Conservation (phyloP, 1,140 invertebrate species). For the Diachasma alloeum region DNA sequence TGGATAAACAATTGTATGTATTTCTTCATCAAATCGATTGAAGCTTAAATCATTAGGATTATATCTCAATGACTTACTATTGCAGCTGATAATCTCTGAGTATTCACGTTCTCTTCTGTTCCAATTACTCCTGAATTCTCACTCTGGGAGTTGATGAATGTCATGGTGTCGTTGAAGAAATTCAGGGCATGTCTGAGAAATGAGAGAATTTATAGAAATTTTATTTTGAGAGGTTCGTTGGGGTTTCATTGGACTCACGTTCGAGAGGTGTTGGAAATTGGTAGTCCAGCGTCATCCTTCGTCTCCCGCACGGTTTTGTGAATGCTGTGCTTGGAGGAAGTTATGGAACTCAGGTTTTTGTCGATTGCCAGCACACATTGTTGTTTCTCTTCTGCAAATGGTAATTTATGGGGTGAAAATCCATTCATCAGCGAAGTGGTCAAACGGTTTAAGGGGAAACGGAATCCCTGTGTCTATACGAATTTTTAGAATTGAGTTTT, state of each 20-base stretch:
- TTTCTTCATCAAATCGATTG: too few relatives aligned
- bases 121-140: background rate
- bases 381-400: background rate
- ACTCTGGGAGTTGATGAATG: background rate
- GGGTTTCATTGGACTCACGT: background rate
- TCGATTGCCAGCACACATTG: background rate
- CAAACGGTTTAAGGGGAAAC: too few relatives aligned
- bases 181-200: background rate
- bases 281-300: background rate
- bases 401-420: background rate
- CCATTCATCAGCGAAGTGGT: too few relatives aligned
- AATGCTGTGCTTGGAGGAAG: background rate
- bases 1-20: too few relatives aligned
- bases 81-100: background rate
- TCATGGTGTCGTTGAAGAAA: background rate
- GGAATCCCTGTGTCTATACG: too few relatives aligned
- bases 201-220: background rate
- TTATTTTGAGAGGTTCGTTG: too few relatives aligned
- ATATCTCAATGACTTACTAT: background rate
- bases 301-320: constrained; percentile 2
- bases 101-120: background rate
- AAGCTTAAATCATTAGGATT: too few relatives aligned
- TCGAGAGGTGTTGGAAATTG: constrained; percentile 4
- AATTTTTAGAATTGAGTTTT: too few relatives aligned
- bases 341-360: constrained; percentile 4